phyloP scores from a whole-genome alignment of 2,797 vertebrate genomes.

The Nyctalus aviator region DNA sequence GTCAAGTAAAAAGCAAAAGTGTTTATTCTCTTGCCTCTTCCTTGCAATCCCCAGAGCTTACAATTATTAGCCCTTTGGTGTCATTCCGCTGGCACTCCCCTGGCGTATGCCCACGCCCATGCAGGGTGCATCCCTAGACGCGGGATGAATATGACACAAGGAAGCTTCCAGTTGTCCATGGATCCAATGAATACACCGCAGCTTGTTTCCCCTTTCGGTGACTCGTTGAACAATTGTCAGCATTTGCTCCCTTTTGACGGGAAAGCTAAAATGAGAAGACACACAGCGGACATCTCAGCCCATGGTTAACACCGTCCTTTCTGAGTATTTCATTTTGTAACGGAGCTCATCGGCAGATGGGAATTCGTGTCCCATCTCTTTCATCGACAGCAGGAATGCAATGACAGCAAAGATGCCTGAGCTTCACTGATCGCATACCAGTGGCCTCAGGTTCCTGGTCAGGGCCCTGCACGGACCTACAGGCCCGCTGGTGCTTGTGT shows the following conservation, averaged over 20 bases:
- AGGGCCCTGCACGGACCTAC: background rate
- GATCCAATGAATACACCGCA: background rate
- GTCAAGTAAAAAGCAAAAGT: background rate
- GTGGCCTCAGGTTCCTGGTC: background rate
- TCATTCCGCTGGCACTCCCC: background rate
- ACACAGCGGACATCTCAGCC: background rate
- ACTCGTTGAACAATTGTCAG: background rate
- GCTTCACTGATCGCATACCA: too few species aligned
- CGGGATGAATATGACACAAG: too few species aligned
- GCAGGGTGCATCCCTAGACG: accelerated
- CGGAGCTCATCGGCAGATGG: background rate
- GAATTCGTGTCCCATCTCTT: background rate
- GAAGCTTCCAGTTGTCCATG: background rate
- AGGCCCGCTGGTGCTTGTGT: too few species aligned
- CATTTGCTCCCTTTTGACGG: background rate
- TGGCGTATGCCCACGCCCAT: accelerated
- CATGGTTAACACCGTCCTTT: too few species aligned
- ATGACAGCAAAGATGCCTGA: background rate
- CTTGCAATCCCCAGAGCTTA: background rate
- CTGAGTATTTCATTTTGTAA: background rate
- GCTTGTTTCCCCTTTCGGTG: background rate
- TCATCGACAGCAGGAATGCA: background rate
- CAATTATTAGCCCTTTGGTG: too few species aligned
- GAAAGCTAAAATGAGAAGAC: background rate
- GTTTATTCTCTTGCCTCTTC: background rate